Percentiles rank a stretch among this genome's conserved stretches.
These are phyloP conservation scores for Podilymbus podiceps DNA, from an alignment of 2,113 vertebrate species.

Conservation along the genomic window DNA sequence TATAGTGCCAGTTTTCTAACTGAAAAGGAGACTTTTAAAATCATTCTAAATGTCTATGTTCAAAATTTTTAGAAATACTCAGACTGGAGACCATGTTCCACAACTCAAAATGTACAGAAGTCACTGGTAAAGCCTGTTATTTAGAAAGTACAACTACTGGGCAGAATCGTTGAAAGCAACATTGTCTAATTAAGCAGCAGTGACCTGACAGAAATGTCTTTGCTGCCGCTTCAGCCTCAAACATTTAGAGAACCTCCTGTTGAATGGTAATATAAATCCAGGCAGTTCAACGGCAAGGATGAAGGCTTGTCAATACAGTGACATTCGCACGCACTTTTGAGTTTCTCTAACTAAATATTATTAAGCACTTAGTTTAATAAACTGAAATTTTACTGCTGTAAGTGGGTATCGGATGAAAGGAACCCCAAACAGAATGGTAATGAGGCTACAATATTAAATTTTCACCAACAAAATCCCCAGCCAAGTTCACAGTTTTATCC, in stretches of 20 bases:
- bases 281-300: not conserved
- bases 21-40: not conserved
- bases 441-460: not conserved
- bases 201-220: constrained; percentile 34
- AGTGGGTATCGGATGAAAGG: not conserved
- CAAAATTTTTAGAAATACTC: not conserved
- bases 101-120: not conserved
- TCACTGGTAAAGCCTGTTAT: not conserved
- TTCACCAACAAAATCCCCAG: not conserved
- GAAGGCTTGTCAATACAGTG: constrained; percentile 49
- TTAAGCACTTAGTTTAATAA: constrained; percentile 43
- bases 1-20: not conserved
- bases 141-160: not conserved
- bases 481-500: not conserved
- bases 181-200: constrained; percentile 41
- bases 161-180: constrained; percentile 4
- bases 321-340: constrained; percentile 46
- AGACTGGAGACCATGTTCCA: not conserved
- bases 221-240: not conserved
- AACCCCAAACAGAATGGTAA: not conserved
- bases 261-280: not conserved
- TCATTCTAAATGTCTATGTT: not conserved
- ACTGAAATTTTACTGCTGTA: constrained; percentile 11
- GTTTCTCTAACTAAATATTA: constrained; percentile 28
- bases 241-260: not conserved